Conservation (phyloP, 2,797 vertebrate genomes). For the Oreochromis mossambicus region DNA sequence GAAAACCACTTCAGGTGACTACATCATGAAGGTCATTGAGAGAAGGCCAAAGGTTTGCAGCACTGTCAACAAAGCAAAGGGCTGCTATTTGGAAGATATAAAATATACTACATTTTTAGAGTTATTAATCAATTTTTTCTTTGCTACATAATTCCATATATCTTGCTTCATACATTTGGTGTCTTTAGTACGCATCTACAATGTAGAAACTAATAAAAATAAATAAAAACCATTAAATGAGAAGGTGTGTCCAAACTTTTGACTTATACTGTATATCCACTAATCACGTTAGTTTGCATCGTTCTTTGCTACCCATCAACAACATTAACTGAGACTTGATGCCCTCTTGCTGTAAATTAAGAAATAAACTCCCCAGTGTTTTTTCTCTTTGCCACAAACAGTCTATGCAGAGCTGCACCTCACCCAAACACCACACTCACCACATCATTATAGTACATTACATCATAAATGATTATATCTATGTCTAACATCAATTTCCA, state of each 20-base stretch:
- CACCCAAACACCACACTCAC: not conserved
- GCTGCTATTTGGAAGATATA: not conserved
- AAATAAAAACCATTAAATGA: not conserved
- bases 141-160: not conserved
- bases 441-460: not conserved
- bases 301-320: not conserved
- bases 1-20: not conserved
- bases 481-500: not conserved
- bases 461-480: not conserved
- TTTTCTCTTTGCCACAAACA: not conserved
- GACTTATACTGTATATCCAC: not conserved
- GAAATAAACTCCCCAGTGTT: not conserved
- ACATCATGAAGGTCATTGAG: not conserved
- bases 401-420: not conserved
- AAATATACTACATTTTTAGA: not conserved
- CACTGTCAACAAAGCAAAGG: not conserved
- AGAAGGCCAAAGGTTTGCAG: not conserved
- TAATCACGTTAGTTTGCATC: not conserved
- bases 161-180: not conserved
- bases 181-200: not conserved
- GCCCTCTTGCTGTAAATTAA: not conserved
- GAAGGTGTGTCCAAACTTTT: not conserved
- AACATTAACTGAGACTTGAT: not conserved
- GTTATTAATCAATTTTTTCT: not conserved
- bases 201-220: not conserved